These are phyloP conservation scores for Centrocercus urophasianus DNA, from an alignment of 2,113 vertebrate species.

Conservation along the genomic window DNA sequence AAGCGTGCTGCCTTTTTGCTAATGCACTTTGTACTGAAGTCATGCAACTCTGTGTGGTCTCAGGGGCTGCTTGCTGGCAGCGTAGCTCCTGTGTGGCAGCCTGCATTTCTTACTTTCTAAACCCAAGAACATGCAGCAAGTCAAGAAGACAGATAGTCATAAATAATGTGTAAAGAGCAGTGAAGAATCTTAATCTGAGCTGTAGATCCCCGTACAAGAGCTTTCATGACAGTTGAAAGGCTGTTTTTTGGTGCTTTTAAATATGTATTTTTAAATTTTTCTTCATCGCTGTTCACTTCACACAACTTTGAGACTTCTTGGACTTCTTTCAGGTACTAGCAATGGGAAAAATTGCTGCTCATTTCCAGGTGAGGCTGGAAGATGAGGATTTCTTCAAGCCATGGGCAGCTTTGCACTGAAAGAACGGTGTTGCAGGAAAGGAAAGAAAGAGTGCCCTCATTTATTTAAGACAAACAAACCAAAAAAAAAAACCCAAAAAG, in stretches of 20 bases:
- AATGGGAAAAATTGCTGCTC: background rate
- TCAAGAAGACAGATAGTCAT: background rate
- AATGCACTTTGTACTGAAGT: fast-evolving
- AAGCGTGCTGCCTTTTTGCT: background rate
- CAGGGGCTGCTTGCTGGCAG: background rate
- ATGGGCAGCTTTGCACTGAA: background rate
- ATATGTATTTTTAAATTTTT: background rate
- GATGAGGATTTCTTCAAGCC: background rate
- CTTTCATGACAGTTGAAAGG: background rate
- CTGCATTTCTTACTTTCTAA: background rate
- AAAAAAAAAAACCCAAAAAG: background rate
- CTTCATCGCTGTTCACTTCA: background rate
- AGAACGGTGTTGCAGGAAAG: background rate
- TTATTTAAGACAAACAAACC: background rate
- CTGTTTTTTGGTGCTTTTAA: background rate
- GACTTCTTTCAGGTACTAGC: background rate
- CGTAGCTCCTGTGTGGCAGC: background rate
- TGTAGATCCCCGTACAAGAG: fast-evolving
- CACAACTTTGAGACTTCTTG: background rate
- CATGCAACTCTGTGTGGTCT: background rate
- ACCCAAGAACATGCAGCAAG: background rate
- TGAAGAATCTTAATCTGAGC: background rate
- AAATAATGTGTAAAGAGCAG: background rate
- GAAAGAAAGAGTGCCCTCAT: background rate
- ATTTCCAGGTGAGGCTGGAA: background rate